These are phyloP conservation scores for Cylloceria caligata DNA, from an alignment of 2,888 invertebrate species.

Conservation along the genomic window DNA sequence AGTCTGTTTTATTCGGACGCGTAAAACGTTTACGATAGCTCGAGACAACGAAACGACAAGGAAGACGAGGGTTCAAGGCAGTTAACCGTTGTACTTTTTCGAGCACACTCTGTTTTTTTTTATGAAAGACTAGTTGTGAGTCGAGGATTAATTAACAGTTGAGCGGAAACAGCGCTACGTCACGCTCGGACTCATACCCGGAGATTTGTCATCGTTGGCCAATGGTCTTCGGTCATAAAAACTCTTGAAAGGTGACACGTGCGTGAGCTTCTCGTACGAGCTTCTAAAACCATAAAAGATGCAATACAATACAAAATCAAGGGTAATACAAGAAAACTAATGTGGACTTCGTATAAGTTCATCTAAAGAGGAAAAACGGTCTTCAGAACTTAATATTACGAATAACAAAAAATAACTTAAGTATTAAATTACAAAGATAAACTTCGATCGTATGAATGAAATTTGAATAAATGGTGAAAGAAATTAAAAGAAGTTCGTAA, in stretches of 20 bases:
- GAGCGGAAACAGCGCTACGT: background rate
- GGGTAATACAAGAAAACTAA: too few relatives aligned
- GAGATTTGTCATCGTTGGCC: constrained; percentile 49
- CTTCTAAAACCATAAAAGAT: background rate
- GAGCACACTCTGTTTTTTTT: background rate
- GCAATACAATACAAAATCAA: too few relatives aligned
- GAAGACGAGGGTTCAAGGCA: constrained; percentile 43
- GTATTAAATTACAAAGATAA: too few relatives aligned
- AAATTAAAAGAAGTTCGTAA: background rate
- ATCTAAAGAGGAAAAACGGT: too few relatives aligned
- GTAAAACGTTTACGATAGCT: constrained; percentile 50
- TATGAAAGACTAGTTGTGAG: background rate
- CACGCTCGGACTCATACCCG: constrained; percentile 17
- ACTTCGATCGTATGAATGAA: too few relatives aligned
- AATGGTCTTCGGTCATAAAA: constrained; percentile 39
- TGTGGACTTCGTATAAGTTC: too few relatives aligned
- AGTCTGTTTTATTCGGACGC: constrained; percentile 50
- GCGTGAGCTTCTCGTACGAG: background rate
- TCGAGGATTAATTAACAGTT: constrained; percentile 41
- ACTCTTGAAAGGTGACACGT: background rate
- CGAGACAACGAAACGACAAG: constrained; percentile 42
- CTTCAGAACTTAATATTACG: too few relatives aligned
- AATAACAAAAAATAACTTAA: too few relatives aligned
- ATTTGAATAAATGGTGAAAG: too few relatives aligned
- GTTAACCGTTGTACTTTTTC: constrained; percentile 47